Evolutionary conservation across 2,888 invertebrate genomes (phyloP), one percentile per base, ranked within the genome.

Genomic region (Prosapia bicincta): DNA sequence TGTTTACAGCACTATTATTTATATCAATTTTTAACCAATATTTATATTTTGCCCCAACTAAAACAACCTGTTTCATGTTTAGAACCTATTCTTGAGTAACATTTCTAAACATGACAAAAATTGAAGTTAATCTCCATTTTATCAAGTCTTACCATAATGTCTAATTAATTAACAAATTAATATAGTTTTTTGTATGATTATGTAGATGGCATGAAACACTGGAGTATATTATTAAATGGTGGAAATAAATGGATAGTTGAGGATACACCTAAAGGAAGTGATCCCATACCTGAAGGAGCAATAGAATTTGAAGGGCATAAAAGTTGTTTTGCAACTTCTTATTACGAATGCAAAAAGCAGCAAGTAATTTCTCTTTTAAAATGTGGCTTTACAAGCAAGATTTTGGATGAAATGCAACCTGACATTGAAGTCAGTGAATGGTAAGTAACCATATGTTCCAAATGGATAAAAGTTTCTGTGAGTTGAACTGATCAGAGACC

Each of bases 311-410:
- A 32, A 28, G 30, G 43, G 1, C 24, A 72, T 24, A 77, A 38
- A 2, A 71, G 72, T 23, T 80, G 80, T 70, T 80, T 80, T 72
- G 76, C 66, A 10, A 78, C 80, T 15, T 77, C 79, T n/a, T 78
- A 74, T 74, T 7, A 10, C 10, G 1, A 28, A 24, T 77, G 76
- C 54, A 15, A 26, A 13, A 79, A 77, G 71, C 38, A 69, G 1
- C 80, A 80, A 72, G 26, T 32, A 20, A 79, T 80, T 13, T 65
- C 30, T n/a, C 69, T 80, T 9, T 32, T 28, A 66, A 43, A 78
- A n/a, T 25, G 69, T 71, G 77, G 79, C 13, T 73, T 80, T 3
- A 75, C 65, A 9, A 20, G 15, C 9, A 65, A 25, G 3, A 66
- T 80, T 1, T 77, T 80, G 78, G 77, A 79, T 74, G 30, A 72